Evolutionary conservation across 2,113 vertebrate species (phyloP).

Genomic region (Mormyrus lacerda): DNA sequence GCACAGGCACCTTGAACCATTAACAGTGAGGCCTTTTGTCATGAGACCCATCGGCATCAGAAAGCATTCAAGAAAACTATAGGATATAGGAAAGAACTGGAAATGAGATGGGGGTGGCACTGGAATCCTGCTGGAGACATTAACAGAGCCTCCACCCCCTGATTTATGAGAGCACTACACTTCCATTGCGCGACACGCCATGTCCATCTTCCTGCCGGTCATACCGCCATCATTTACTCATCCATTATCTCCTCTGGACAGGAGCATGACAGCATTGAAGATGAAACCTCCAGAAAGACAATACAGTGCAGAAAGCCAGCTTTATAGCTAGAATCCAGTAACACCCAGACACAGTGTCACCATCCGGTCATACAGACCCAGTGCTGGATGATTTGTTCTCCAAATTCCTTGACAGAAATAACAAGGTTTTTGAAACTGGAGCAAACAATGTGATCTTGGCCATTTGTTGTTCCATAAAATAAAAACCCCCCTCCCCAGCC

Average conservation of each 20-base stretch:
- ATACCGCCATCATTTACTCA: slow-evolving; percentile 31
- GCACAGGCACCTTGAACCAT: neutral
- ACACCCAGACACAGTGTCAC: neutral
- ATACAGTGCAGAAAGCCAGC: neutral
- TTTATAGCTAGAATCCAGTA: neutral
- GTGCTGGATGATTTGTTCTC: neutral
- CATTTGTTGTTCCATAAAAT: neutral
- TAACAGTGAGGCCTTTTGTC: neutral
- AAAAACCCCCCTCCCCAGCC: neutral
- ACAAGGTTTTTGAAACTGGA: neutral
- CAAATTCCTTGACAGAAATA: neutral
- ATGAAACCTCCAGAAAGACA: neutral
- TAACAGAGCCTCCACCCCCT: slow-evolving; percentile 18
- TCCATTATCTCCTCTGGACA: slow-evolving; percentile 19
- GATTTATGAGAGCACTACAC: slow-evolving; percentile 27
- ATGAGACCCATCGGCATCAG: neutral
- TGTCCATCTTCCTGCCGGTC: slow-evolving; percentile 18
- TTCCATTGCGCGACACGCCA: slow-evolving; percentile 14
- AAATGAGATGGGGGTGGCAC: neutral
- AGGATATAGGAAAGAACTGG: neutral
- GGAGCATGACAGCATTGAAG: neutral
- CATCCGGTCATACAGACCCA: neutral
- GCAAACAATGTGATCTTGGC: neutral
- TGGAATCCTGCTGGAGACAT: neutral
- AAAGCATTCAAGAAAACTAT: neutral